These are phyloP conservation scores for Pteromalus puparum DNA, from an alignment of 1,140 invertebrate genomes.

Conservation along the genomic window DNA sequence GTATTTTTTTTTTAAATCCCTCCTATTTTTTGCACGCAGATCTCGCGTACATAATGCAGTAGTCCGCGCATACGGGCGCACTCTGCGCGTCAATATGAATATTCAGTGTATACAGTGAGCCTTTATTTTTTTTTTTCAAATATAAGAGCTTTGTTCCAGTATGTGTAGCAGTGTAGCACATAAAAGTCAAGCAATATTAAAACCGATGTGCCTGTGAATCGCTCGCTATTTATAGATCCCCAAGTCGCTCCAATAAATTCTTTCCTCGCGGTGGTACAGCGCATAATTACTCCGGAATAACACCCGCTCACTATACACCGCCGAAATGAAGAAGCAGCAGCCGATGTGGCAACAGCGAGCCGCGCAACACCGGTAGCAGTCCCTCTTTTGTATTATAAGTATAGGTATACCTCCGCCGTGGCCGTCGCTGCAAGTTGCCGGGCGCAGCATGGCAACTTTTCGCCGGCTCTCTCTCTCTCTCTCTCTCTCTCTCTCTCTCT, in stretches of 20 bases:
- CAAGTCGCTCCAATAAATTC: neutral
- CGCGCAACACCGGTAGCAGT: conserved; percentile 16
- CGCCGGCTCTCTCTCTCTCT: no score
- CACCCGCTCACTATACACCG: neutral
- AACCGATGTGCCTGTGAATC: neutral
- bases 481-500: no score
- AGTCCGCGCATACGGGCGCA: conserved; percentile 17
- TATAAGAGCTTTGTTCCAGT: neutral
- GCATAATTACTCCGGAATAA: neutral
- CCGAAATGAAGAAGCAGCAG: neutral
- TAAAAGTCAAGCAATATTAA: neutral
- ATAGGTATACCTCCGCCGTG: neutral
- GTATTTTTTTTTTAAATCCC: neutral
- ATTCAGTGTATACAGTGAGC: neutral
- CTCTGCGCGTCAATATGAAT: neutral
- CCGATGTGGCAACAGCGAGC: neutral
- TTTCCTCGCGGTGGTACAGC: neutral
- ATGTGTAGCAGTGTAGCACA: neutral
- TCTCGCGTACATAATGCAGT: conserved; percentile 2
- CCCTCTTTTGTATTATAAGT: neutral
- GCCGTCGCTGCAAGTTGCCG: neutral
- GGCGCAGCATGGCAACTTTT: neutral
- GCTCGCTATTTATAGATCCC: neutral
- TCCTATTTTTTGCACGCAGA: neutral
- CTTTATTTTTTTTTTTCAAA: neutral